phyloP scores from a whole-genome alignment of 2,113 vertebrate species.

The human (Homo sapiens) region GRCh38 chr2:142941001-142941500 shows the following conservation, averaged over 20 bases:
- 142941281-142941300: background rate
- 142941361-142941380: constrained; percentile 77
- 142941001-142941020: too few relatives aligned
- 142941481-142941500: constrained; percentile 75
- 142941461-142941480: constrained; percentile 77
- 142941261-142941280: background rate
- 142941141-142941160: background rate
- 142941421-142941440: constrained; percentile 69
- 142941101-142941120: background rate
- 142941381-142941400: constrained; percentile 72
- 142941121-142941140: background rate
- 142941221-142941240: background rate
- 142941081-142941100: too few relatives aligned
- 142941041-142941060: background rate
- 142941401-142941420: constrained; percentile 81
- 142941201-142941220: background rate
- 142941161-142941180: background rate
- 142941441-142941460: constrained; percentile 65
- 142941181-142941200: background rate
- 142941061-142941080: background rate
- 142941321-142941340: background rate
- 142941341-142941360: background rate
- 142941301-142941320: background rate
- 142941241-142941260: background rate
- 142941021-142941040: background rate